Evolutionary conservation across 2,113 vertebrate species (phyloP).

Genomic region (Hippotragus niger): DNA sequence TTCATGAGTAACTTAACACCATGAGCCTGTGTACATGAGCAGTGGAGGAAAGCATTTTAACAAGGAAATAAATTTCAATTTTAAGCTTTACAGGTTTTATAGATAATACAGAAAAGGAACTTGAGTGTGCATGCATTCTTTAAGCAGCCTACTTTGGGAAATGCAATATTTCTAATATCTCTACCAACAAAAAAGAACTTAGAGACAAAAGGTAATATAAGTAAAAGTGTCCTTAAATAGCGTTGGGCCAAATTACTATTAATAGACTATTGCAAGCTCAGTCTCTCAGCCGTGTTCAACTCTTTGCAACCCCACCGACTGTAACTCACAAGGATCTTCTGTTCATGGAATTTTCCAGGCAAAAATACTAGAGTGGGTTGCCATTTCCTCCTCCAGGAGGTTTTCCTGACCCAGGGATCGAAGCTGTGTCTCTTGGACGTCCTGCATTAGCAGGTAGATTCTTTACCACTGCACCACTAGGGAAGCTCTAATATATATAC

Average conservation of each 20-base stretch:
- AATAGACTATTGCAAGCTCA: neutral
- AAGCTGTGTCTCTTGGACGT: neutral
- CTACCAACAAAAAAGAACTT: neutral
- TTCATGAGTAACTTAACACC: constrained; percentile 10
- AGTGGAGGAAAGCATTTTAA: constrained; percentile 49
- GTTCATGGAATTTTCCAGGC: neutral
- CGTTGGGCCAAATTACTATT: neutral
- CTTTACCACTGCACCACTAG: neutral
- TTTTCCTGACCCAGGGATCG: neutral
- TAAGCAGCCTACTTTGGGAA: neutral
- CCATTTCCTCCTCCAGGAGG: neutral
- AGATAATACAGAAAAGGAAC: neutral
- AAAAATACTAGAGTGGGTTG: neutral
- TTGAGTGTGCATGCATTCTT: neutral
- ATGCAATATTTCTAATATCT: neutral
- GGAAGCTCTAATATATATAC: neutral
- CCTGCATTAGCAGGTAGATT: neutral
- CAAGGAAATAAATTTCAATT: constrained; percentile 25
- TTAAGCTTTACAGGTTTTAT: neutral
- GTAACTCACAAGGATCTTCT: neutral
- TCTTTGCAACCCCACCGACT: neutral
- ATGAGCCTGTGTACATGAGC: neutral
- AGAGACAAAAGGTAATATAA: neutral
- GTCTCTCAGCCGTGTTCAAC: neutral
- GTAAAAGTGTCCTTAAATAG: neutral